Base-by-base conservation (phyloP, 2,797 vertebrate genomes). In the Ctenopoma multispine region DNA sequence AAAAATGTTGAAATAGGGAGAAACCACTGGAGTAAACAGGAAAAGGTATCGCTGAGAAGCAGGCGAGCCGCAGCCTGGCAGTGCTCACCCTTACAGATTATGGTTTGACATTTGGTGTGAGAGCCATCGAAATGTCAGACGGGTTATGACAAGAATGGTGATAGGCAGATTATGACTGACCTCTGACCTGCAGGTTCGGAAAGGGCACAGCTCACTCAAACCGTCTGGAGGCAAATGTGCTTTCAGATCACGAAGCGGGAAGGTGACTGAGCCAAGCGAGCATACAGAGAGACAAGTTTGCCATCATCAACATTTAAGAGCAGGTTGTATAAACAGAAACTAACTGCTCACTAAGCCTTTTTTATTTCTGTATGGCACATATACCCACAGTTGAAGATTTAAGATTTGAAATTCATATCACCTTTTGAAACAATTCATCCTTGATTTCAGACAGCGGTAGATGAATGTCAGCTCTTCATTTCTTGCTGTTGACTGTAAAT, bases 51-150 rank as follows among this genome's bases (percentile, higher is more conserved):
- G 12, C 56, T 49, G 68, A 69, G 77, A 75, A 58, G 64, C 23
- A 59, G 54, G 17, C 27, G 57, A 79, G 66, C 58, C 0, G 24
- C 11, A 40, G 79, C 68, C 75, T 72, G 75, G 81, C 75, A 70
- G 41, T 13, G 6, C 69, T 82, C 80, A 47, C 61, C 73, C 72
- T 65, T 50, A 70, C 82, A 87, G 90, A 93, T 92, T 89, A 91
- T 69, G 63, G 80, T 85, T 80, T 94, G 94, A 93, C 93, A 95
- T 95, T 93, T 95, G 90, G 87, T 91, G 88, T 89, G 80, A 64
- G 73, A 88, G 87, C 76, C 82, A 58, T 76, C 48, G 72, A 94
- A 95, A 94, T 95, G 92, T 93, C 94, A 94, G 80, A 64, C 60
- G 73, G 89, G 91, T 92, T 92, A 91, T 87, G 91, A 88, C 85